A percentile compares a stretch with the other conserved stretches of the same genome.
These are phyloP conservation scores for Micronycteris hirsuta DNA, from an alignment of 2,113 vertebrate genomes.

Conservation along the genomic window DNA sequence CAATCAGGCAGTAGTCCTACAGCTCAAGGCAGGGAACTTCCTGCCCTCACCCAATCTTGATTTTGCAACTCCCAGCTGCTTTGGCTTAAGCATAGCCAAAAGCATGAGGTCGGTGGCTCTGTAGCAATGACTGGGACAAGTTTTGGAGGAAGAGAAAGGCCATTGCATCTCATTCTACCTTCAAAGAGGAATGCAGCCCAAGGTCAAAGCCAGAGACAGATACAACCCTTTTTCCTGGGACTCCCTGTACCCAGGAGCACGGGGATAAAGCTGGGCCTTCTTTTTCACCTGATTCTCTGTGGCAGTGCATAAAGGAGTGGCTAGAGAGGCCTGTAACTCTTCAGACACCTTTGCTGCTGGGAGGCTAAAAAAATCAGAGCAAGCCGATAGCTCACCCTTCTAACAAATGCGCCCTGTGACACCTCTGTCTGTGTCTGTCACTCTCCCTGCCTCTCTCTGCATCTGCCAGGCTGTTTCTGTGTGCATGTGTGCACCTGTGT, in stretches of 20 bases:
- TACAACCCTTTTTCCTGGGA: neutral
- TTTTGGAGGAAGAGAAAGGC: neutral
- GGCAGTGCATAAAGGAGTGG: too few species aligned
- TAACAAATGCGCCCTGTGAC: neutral
- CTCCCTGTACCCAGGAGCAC: neutral
- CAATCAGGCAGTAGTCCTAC: neutral
- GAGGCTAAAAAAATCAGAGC: neutral
- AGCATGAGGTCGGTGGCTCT: neutral
- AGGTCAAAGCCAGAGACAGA: neutral
- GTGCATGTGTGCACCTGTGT: too few species aligned
- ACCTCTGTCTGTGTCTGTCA: neutral
- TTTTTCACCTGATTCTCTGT: neutral
- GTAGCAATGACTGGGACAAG: fast-evolving
- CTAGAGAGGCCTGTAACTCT: neutral
- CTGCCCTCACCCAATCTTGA: neutral
- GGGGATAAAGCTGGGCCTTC: neutral
- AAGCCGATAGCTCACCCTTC: neutral
- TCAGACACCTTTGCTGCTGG: neutral
- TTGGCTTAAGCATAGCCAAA: neutral
- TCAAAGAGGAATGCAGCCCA: neutral
- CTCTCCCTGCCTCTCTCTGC: neutral
- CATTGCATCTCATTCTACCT: neutral
- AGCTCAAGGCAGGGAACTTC: neutral
- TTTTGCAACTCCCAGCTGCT: neutral
- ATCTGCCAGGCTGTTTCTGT: neutral